Evolutionary conservation across 2,113 vertebrate genomes (phyloP).

Genomic region (Upupa epops): DNA sequence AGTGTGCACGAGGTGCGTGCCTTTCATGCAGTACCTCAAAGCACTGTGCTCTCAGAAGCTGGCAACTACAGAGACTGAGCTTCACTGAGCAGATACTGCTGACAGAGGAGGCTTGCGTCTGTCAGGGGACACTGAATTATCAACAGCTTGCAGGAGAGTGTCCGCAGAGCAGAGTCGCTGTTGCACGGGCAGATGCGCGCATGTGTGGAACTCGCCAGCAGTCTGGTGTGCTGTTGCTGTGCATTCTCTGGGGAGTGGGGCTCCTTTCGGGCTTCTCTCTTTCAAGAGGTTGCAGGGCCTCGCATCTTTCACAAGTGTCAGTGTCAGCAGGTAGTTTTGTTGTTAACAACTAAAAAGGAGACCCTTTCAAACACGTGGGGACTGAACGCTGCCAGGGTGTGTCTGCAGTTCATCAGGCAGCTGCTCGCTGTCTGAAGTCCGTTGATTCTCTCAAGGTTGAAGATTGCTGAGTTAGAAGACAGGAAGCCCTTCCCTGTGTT

Average conservation of each 20-base stretch:
- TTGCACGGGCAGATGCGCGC: background rate
- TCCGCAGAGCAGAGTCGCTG: background rate
- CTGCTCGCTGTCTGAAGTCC: background rate
- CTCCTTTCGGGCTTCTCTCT: too few species aligned
- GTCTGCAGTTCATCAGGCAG: background rate
- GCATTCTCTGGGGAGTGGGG: too few species aligned
- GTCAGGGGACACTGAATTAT: slow-evolving; percentile 51
- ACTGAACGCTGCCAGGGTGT: background rate
- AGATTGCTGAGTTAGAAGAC: background rate
- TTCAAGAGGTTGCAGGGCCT: background rate
- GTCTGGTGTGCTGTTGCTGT: background rate
- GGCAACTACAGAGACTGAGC: slow-evolving; percentile 44
- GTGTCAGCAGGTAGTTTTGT: background rate
- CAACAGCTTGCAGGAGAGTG: slow-evolving; percentile 34
- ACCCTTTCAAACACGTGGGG: background rate
- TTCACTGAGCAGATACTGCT: slow-evolving; percentile 69
- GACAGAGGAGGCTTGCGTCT: background rate
- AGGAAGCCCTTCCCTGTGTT: background rate
- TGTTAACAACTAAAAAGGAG: slow-evolving; percentile 5
- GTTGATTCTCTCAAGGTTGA: background rate
- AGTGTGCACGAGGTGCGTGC: slow-evolving; percentile 34
- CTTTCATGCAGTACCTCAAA: slow-evolving; percentile 54
- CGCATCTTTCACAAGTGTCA: background rate
- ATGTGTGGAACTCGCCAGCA: background rate
- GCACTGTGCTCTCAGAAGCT: slow-evolving; percentile 46